Conservation (phyloP, 2,797 vertebrate species). For the Rousettus madagascariensis region DNA sequence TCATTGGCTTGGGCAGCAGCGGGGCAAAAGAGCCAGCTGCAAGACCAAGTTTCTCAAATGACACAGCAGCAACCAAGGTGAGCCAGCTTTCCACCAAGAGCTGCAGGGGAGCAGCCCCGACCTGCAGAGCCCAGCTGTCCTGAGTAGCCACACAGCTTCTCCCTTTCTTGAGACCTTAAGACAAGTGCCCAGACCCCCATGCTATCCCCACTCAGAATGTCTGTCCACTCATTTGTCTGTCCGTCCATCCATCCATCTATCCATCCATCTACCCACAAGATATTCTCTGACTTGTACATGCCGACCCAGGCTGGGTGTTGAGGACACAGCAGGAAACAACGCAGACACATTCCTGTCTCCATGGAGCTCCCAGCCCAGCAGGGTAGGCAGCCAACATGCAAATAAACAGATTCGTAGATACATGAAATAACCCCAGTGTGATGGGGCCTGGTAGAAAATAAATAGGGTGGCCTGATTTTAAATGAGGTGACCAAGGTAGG, state of each 20-base stretch:
- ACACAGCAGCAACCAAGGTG: accelerated
- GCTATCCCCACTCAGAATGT: background rate
- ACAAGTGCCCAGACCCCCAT: background rate
- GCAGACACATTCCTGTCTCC: background rate
- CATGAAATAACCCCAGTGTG: background rate
- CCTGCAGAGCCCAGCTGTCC: background rate
- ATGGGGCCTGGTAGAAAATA: background rate
- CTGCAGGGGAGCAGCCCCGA: background rate
- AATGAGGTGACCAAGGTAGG: background rate
- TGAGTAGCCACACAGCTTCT: background rate
- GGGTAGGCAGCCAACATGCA: background rate
- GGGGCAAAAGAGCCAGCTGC: accelerated
- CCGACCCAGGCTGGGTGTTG: background rate
- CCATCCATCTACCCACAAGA: background rate
- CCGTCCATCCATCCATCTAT: accelerated
- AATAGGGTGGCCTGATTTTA: background rate
- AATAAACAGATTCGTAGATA: background rate
- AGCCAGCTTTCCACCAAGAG: background rate
- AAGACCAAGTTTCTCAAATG: accelerated
- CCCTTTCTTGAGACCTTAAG: background rate
- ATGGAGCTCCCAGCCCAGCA: background rate
- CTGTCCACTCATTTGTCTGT: background rate
- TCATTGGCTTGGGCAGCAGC: accelerated
- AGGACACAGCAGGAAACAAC: background rate
- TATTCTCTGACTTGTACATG: background rate